These are phyloP conservation scores for Cabera pusaria DNA, from an alignment of 2,888 invertebrate species.

Conservation along the genomic window DNA sequence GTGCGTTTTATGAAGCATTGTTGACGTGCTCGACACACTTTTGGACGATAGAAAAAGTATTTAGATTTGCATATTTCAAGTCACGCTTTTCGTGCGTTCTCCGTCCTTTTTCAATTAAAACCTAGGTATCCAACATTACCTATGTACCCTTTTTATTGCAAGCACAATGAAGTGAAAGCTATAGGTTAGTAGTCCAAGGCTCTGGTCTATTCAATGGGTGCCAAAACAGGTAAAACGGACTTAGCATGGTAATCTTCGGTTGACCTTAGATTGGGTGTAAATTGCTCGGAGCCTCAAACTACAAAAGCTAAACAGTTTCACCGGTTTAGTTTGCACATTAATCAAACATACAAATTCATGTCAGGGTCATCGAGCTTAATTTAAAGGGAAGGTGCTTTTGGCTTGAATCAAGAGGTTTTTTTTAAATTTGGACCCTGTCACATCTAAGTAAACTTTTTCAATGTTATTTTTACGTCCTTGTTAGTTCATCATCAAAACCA, in stretches of 20 bases:
- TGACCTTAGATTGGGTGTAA: slow-evolving; percentile 10
- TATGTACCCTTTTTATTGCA: no score
- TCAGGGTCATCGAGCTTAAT: slow-evolving; percentile 55
- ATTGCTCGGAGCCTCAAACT: slow-evolving; percentile 18
- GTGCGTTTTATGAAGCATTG: slow-evolving; percentile 28
- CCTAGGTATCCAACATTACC: background rate
- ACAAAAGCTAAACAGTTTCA: slow-evolving; percentile 31
- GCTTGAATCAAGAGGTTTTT: no score
- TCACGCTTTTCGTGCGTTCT: slow-evolving; percentile 18
- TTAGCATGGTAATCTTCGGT: slow-evolving; percentile 1
- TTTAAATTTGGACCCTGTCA: no score
- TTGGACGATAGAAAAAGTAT: slow-evolving; percentile 23
- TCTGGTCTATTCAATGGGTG: slow-evolving; percentile 14
- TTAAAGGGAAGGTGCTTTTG: no score
- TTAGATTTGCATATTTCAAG: slow-evolving; percentile 29
- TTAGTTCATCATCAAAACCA: no score
- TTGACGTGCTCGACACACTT: slow-evolving; percentile 34
- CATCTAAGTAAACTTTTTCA: no score
- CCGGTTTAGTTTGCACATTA: slow-evolving; percentile 52
- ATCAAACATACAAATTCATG: slow-evolving; percentile 57
- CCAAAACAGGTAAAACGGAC: slow-evolving; percentile 4
- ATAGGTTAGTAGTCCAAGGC: slow-evolving; percentile 23
- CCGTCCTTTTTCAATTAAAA: slow-evolving; percentile 23
- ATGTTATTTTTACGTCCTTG: no score
- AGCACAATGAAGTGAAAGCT: no score